Conservation (phyloP, 1,140 invertebrate species). For the Drosophila punjabiensis region DNA sequence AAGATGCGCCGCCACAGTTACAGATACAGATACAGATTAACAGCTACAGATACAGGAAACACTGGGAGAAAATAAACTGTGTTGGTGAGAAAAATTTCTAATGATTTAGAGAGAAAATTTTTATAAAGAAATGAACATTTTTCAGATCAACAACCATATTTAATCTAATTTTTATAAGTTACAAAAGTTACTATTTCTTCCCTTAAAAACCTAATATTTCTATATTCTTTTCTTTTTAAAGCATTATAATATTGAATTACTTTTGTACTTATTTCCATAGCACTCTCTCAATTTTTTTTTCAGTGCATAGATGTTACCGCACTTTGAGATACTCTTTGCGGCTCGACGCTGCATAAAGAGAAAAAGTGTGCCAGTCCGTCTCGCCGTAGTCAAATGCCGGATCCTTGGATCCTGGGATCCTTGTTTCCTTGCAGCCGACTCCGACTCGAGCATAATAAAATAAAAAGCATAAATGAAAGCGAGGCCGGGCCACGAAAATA, state of each 20-base stretch:
- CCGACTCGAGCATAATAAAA: constrained; percentile 59
- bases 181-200: not conserved
- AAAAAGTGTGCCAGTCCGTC: constrained; percentile 55
- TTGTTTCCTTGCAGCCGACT: constrained; percentile 24
- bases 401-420: constrained; percentile 11
- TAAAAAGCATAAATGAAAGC: constrained; percentile 70
- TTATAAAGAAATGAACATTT: no score
- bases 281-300: not conserved
- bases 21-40: constrained; percentile 49
- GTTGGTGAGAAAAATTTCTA: no score
- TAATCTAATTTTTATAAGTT: no score
- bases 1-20: constrained; percentile 58
- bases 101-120: no score
- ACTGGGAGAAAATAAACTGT: constrained; percentile 2
- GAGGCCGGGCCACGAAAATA: constrained; percentile 62
- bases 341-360: not conserved
- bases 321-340: constrained; percentile 9
- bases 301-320: not conserved
- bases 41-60: constrained; percentile 30
- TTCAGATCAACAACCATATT: no score
- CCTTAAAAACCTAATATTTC: not conserved
- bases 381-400: constrained; percentile 42
- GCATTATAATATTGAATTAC: no score
- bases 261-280: not conserved
- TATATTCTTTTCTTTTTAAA: not conserved